A percentile compares a stretch with the other conserved stretches of the same genome.
Conservation (phyloP, 1,140 invertebrate genomes). For the Bilobella aurantiaca region DNA sequence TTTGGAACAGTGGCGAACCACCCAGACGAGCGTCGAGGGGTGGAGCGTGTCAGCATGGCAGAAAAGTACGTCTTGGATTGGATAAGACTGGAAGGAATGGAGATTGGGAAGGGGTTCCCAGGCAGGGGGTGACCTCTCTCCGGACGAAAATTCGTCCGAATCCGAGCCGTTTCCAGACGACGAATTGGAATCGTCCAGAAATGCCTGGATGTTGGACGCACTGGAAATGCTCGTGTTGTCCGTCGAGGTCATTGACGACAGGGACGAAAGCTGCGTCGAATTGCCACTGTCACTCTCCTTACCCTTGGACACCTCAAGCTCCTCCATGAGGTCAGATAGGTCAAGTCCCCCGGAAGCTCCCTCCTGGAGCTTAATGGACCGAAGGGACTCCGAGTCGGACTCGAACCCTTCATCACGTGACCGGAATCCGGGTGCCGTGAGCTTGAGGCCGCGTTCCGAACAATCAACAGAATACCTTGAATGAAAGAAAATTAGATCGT, state of each 20-base stretch:
- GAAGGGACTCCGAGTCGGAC: constrained; percentile 32
- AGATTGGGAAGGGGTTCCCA: constrained; percentile 32
- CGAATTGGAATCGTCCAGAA: constrained; percentile 30
- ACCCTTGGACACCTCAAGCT: constrained; percentile 27
- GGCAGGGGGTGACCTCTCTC: constrained; percentile 15
- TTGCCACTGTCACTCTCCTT: constrained; percentile 17
- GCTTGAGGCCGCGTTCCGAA: constrained; percentile 31
- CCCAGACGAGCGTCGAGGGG: constrained; percentile 31
- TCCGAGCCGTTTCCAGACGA: constrained; percentile 34
- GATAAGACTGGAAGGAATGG: constrained; percentile 32
- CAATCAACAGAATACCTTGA: constrained; percentile 32
- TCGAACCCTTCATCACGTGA: constrained; percentile 34
- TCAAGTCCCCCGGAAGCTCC: constrained; percentile 14
- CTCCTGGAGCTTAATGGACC: constrained; percentile 24
- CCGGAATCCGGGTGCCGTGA: constrained; percentile 24
- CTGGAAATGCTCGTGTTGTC: constrained; percentile 32
- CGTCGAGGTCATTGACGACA: constrained; percentile 19
- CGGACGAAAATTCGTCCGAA: constrained; percentile 31
- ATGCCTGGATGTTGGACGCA: constrained; percentile 22
- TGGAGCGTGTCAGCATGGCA: constrained; percentile 32
- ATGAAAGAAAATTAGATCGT: not conserved
- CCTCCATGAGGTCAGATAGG: constrained; percentile 25
- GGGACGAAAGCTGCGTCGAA: constrained; percentile 19
- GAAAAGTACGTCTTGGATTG: constrained; percentile 33
- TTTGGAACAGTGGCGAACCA: constrained; percentile 28